Percentiles rank a stretch among this genome's conserved stretches.
Evolutionary conservation across 2,113 vertebrate species (phyloP).

Genomic region (Actenoides hombroni): DNA sequence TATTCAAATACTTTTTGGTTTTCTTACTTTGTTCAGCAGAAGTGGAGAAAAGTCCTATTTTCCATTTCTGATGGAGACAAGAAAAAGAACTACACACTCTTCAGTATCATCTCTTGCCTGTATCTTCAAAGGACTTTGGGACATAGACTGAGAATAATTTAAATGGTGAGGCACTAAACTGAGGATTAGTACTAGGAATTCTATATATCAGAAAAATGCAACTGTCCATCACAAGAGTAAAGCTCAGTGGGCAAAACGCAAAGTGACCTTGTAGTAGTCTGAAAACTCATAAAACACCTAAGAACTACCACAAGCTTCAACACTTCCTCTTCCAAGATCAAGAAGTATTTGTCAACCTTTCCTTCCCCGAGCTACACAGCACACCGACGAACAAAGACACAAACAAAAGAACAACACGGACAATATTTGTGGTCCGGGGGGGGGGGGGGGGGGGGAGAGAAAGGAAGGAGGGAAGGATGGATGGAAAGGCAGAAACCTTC

Average conservation of each 20-base stretch:
- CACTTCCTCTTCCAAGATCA: not conserved
- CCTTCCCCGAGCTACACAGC: not conserved
- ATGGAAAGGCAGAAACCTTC: not conserved
- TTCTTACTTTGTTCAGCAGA: not conserved
- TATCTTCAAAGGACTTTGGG: not conserved
- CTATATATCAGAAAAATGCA: not conserved
- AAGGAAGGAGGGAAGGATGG: not conserved
- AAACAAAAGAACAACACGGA: no score
- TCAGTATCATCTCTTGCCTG: not conserved
- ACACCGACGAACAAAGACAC: no score
- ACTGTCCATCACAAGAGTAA: not conserved
- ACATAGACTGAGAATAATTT: not conserved
- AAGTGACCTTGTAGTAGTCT: not conserved
- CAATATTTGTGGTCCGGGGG: no score
- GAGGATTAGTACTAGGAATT: not conserved
- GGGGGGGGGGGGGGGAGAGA: fast-evolving
- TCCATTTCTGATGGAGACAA: not conserved
- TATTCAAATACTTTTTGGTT: not conserved
- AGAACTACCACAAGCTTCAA: not conserved
- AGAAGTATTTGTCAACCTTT: not conserved
- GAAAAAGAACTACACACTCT: not conserved
- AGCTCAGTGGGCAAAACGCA: not conserved
- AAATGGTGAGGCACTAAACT: not conserved
- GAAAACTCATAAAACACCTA: not conserved
- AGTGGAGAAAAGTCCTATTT: not conserved